Conservation (phyloP, 2,888 invertebrate species). For the Koerneria pararmatus region DNA sequence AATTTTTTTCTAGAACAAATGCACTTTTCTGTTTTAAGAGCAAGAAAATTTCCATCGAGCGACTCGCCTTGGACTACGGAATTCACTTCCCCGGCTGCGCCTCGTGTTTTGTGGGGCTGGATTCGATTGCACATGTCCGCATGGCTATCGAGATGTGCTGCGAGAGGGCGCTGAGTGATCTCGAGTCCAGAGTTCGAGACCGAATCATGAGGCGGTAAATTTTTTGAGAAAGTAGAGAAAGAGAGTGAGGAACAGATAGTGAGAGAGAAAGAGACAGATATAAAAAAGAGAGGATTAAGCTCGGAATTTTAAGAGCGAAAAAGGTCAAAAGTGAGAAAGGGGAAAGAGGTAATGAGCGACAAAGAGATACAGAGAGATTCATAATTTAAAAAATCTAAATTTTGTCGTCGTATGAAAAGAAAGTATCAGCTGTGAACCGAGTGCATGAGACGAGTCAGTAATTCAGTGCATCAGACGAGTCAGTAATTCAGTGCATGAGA, state of each 20-base stretch:
- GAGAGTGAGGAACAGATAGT: no score
- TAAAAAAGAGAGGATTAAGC: background rate
- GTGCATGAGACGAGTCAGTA: no score
- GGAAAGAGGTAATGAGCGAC: background rate
- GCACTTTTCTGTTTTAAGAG: slow-evolving; percentile 30
- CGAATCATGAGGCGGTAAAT: slow-evolving; percentile 49
- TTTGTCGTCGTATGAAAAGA: no score
- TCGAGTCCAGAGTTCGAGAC: slow-evolving; percentile 46
- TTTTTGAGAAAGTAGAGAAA: no score
- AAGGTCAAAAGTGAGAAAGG: background rate
- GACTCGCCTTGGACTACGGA: slow-evolving; percentile 46
- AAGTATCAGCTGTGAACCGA: no score
- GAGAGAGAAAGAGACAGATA: no score
- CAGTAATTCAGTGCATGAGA: no score
- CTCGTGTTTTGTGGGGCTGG: slow-evolving; percentile 44
- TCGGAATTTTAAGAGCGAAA: background rate
- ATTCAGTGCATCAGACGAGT: no score
- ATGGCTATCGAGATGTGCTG: slow-evolving; percentile 20
- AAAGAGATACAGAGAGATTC: background rate
- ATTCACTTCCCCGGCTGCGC: slow-evolving; percentile 42
- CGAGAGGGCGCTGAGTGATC: slow-evolving; percentile 28
- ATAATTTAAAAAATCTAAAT: no score
- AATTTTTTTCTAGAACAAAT: no score
- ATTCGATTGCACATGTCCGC: slow-evolving; percentile 28
- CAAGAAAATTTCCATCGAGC: slow-evolving; percentile 44